Evolutionary conservation across 2,113 vertebrate species (phyloP).

Genomic region (Brachyhypopomus occidentalis): DNA sequence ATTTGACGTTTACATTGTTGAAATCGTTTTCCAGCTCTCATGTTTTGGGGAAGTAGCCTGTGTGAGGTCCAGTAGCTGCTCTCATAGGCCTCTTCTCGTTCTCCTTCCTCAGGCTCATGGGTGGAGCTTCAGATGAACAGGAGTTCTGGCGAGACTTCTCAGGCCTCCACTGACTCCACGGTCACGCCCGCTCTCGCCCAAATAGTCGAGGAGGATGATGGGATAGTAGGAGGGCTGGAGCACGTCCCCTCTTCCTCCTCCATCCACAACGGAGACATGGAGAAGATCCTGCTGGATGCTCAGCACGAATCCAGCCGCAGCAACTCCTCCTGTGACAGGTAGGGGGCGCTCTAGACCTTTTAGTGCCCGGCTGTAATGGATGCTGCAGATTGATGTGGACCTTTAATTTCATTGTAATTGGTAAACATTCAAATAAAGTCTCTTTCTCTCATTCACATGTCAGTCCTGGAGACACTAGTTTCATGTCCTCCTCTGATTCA

Average conservation of each 20-base stretch:
- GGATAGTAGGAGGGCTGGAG: slow-evolving; percentile 81
- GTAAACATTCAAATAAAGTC: no score
- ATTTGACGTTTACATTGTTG: no score
- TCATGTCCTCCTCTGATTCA: no score
- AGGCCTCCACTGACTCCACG: slow-evolving; percentile 40
- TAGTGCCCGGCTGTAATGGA: no score
- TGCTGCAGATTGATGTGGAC: no score
- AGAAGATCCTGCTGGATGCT: slow-evolving; percentile 95
- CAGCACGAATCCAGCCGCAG: slow-evolving; percentile 98
- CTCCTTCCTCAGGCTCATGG: slow-evolving; percentile 86
- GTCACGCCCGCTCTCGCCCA: slow-evolving; percentile 66
- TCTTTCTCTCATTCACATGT: no score
- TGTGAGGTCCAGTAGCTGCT: neutral
- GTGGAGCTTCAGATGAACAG: slow-evolving; percentile 94
- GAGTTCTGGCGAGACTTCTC: slow-evolving; percentile 57
- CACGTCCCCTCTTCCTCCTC: slow-evolving; percentile 96
- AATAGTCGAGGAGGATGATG: slow-evolving; percentile 72
- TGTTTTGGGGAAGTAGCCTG: neutral
- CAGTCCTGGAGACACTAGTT: no score
- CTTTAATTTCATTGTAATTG: no score
- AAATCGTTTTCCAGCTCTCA: no score
- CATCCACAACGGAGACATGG: slow-evolving; percentile 98
- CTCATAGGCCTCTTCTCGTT: neutral
- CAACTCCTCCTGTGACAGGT: slow-evolving; percentile 98
- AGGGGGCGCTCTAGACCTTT: neutral